A percentile compares a stretch with the other conserved stretches of the same genome.
phyloP scores from a whole-genome alignment of 2,797 vertebrate genomes.

The Decapterus maruadsi region DNA sequence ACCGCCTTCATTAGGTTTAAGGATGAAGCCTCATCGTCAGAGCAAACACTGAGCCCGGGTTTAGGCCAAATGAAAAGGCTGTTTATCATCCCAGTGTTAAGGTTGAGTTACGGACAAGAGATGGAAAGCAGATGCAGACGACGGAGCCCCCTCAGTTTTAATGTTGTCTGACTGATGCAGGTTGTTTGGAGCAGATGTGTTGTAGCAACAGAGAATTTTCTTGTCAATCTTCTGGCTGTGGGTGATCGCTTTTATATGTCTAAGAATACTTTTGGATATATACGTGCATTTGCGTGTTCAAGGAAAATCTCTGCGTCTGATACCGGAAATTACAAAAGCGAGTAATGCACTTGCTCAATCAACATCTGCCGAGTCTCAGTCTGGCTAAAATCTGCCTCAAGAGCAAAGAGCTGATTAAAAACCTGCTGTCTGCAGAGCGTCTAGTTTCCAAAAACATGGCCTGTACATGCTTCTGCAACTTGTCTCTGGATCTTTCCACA shows the following conservation, averaged over 20 bases:
- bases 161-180: conserved; percentile 58
- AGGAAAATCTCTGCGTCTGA: conserved; percentile 12
- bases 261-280: conserved; percentile 25
- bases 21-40: conserved; percentile 37
- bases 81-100: conserved; percentile 58
- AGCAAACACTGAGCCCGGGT: conserved; percentile 21
- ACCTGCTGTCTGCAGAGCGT: neutral
- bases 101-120: conserved; percentile 53
- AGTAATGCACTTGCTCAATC: conserved; percentile 42
- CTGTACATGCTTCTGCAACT: neutral
- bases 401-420: conserved; percentile 43
- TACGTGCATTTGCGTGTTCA: conserved; percentile 17
- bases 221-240: conserved; percentile 19
- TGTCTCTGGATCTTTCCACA: conserved; percentile 3
- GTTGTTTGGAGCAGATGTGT: conserved; percentile 68
- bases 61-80: conserved; percentile 45
- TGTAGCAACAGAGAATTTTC: conserved; percentile 63
- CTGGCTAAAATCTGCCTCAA: conserved; percentile 27
- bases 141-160: conserved; percentile 54
- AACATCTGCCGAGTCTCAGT: conserved; percentile 53
- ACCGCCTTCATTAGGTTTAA: conserved; percentile 13
- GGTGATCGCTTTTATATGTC: conserved; percentile 27
- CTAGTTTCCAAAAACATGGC: conserved; percentile 25
- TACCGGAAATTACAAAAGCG: conserved; percentile 6
- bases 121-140: conserved; percentile 76